Conservation (phyloP, 2,888 invertebrate genomes). For the Mantis religiosa region DNA sequence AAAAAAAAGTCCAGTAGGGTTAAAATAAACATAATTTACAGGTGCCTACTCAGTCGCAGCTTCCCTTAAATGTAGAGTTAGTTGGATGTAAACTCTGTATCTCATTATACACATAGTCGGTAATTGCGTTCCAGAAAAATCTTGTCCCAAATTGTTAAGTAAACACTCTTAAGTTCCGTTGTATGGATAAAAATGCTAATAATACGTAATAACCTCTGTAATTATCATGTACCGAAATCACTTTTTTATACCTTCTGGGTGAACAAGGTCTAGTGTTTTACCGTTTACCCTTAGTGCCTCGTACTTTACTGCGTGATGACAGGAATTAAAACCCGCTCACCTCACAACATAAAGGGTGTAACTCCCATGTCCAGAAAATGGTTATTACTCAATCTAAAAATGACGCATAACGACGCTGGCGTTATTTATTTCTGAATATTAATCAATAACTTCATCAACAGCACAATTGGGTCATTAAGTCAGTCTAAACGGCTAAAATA, state of each 20-base stretch:
- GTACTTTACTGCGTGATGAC: neutral
- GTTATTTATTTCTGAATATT: neutral
- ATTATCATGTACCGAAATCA: neutral
- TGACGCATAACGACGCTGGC: neutral
- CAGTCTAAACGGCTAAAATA: neutral
- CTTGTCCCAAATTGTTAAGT: neutral
- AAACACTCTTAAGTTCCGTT: neutral
- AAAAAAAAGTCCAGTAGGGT: too few species aligned
- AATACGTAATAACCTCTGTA: neutral
- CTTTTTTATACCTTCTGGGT: neutral
- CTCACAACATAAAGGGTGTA: neutral
- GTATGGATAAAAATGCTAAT: neutral
- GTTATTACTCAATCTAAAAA: neutral
- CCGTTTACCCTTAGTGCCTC: neutral
- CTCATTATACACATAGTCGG: too few species aligned
- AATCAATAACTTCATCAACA: neutral
- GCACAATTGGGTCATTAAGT: neutral
- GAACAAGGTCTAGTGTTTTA: neutral
- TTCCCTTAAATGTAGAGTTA: too few species aligned
- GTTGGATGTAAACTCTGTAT: neutral
- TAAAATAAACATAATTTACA: too few species aligned
- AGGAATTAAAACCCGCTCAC: neutral
- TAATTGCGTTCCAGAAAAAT: neutral
- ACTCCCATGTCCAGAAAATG: neutral
- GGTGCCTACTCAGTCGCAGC: too few species aligned